These are phyloP conservation scores for Dufourea novaeangliae DNA, from an alignment of 1,140 invertebrate genomes.

Conservation along the genomic window DNA sequence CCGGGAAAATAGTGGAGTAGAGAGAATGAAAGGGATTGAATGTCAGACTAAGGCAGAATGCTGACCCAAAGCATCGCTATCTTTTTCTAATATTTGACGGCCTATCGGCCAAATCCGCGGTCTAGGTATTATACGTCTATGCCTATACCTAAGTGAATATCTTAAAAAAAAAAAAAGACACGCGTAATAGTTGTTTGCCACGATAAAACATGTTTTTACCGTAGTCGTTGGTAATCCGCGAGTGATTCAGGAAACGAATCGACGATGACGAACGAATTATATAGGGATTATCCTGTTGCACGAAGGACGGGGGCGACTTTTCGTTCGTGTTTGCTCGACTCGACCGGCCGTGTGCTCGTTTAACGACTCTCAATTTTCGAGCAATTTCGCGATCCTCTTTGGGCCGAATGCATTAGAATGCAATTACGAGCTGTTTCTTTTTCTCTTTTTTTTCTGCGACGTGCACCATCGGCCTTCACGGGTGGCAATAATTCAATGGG, in stretches of 20 bases:
- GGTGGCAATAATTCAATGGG: conserved; percentile 49
- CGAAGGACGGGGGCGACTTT: not conserved
- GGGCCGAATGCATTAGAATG: not conserved
- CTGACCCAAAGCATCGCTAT: too few relatives aligned
- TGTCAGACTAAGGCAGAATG: too few relatives aligned
- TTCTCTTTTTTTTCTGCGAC: too few relatives aligned
- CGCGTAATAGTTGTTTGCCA: not conserved
- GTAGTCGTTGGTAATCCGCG: not conserved
- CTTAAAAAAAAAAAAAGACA: too few relatives aligned
- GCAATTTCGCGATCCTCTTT: conserved; percentile 2
- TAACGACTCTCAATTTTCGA: not conserved
- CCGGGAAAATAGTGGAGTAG: too few relatives aligned
- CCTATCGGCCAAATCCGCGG: too few relatives aligned
- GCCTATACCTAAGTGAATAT: too few relatives aligned
- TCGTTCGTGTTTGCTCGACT: not conserved
- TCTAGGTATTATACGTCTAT: too few relatives aligned
- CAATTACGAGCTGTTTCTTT: conserved; percentile 24
- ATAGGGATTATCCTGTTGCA: not conserved
- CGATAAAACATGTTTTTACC: not conserved
- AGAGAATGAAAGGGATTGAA: too few relatives aligned
- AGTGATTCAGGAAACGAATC: not conserved
- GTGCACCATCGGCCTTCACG: not conserved
- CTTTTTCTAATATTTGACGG: too few relatives aligned
- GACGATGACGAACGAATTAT: not conserved
- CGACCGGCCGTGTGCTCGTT: not conserved